These are phyloP conservation scores for Polypterus bichir DNA, from an alignment of 2,113 vertebrate species.

Conservation along the genomic window DNA sequence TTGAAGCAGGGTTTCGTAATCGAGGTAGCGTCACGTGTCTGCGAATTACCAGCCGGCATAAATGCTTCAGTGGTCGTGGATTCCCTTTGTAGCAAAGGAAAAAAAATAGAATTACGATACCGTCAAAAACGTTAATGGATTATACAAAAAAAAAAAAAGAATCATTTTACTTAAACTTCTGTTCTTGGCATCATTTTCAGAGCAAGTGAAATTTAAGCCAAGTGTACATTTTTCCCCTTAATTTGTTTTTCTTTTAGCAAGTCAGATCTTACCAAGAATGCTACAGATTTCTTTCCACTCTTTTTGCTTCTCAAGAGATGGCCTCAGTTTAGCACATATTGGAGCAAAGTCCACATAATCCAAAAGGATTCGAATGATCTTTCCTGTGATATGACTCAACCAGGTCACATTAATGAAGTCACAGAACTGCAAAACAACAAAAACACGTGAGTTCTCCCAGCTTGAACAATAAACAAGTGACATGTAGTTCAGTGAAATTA, in stretches of 20 bases:
- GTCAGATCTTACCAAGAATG: constrained; percentile 45
- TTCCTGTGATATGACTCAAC: constrained; percentile 57
- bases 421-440: constrained; percentile 58
- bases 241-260: neutral
- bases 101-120: neutral
- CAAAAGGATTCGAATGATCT: constrained; percentile 52
- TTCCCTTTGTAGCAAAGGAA: constrained; percentile 48
- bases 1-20: constrained; percentile 42
- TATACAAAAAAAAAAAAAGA: too few species aligned
- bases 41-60: constrained; percentile 65
- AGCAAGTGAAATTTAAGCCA: too few species aligned
- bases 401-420: constrained; percentile 66
- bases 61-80: constrained; percentile 61
- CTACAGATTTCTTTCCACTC: constrained; percentile 62
- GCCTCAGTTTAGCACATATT: constrained; percentile 60
- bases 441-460: neutral
- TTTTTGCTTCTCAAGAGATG: constrained; percentile 49
- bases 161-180: too few species aligned
- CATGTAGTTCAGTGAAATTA: too few species aligned
- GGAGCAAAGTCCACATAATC: constrained; percentile 65
- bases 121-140: too few species aligned
- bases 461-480: too few species aligned
- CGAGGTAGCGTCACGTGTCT: constrained; percentile 46
- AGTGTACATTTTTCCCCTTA: too few species aligned
- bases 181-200: too few species aligned